These are phyloP conservation scores for Corvus moneduloides DNA, from an alignment of 2,113 vertebrate species.

Conservation along the genomic window DNA sequence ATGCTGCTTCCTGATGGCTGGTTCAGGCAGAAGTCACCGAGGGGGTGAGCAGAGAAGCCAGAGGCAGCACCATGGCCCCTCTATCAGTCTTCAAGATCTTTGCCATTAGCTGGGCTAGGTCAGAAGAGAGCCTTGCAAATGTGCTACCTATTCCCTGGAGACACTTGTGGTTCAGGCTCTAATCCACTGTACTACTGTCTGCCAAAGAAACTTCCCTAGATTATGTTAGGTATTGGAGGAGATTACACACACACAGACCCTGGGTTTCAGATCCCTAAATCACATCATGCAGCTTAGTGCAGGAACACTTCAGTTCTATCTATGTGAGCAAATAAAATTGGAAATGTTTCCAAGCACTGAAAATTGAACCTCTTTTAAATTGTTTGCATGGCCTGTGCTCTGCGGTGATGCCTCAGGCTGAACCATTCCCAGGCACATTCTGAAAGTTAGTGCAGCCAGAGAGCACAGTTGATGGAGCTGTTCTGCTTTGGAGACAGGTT, in stretches of 20 bases:
- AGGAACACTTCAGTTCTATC: not conserved
- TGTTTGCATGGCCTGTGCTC: not conserved
- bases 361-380: not conserved
- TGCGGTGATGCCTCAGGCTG: not conserved
- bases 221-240: conserved; percentile 2
- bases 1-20: not conserved
- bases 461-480: not conserved
- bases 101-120: not conserved
- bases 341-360: not conserved
- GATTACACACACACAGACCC: not conserved
- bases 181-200: conserved; percentile 27
- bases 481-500: not conserved
- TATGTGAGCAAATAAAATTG: not conserved
- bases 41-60: not conserved
- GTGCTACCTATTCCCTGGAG: conserved; percentile 29
- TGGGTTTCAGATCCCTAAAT: not conserved
- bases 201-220: conserved; percentile 28
- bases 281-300: not conserved
- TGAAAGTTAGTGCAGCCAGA: not conserved
- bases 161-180: conserved; percentile 35
- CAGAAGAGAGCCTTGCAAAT: conserved; percentile 1
- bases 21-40: not conserved
- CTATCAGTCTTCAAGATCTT: not conserved
- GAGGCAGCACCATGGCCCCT: fast-evolving
- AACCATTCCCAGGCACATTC: not conserved